Conservation (phyloP, 2,888 invertebrate genomes). For the Ophion costatus region DNA sequence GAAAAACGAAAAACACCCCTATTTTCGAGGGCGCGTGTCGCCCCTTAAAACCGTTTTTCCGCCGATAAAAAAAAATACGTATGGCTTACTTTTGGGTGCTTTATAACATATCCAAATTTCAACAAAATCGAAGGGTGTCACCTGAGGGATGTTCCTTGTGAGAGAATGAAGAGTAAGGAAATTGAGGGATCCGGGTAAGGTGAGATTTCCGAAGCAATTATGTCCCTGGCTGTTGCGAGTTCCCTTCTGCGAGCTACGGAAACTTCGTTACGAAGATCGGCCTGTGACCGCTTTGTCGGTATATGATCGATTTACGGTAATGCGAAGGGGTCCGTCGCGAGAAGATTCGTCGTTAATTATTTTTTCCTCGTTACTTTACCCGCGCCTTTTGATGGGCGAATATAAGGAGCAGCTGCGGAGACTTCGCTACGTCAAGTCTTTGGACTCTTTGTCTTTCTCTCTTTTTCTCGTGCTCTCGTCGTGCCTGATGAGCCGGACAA, state of each 20-base stretch:
- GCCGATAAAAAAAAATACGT: too few relatives aligned
- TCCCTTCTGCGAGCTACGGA: slow-evolving; percentile 26
- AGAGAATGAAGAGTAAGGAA: not conserved
- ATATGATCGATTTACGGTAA: slow-evolving; percentile 47
- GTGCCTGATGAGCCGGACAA: not conserved
- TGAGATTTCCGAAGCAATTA: slow-evolving; percentile 46
- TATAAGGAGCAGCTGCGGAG: slow-evolving; percentile 47
- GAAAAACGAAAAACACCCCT: too few relatives aligned
- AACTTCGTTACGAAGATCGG: slow-evolving; percentile 28
- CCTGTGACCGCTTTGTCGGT: slow-evolving; percentile 28
- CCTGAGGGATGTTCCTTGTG: too few relatives aligned
- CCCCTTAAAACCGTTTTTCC: too few relatives aligned
- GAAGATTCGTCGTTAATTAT: slow-evolving; percentile 59
- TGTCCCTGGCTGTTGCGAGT: slow-evolving; percentile 25
- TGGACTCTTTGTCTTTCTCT: not conserved
- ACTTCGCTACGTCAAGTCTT: slow-evolving; percentile 40
- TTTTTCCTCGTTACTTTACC: slow-evolving; percentile 53
- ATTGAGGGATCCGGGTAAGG: slow-evolving; percentile 20
- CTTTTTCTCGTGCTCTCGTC: not conserved
- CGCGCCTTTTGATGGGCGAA: not conserved
- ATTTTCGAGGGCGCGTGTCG: too few relatives aligned
- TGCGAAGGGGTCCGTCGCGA: not conserved
- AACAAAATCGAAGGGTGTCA: too few relatives aligned
- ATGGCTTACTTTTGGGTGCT: too few relatives aligned
- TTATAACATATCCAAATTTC: too few relatives aligned